Conservation (phyloP, 2,113 vertebrate genomes). For the Tenebrosternarchus preto region DNA sequence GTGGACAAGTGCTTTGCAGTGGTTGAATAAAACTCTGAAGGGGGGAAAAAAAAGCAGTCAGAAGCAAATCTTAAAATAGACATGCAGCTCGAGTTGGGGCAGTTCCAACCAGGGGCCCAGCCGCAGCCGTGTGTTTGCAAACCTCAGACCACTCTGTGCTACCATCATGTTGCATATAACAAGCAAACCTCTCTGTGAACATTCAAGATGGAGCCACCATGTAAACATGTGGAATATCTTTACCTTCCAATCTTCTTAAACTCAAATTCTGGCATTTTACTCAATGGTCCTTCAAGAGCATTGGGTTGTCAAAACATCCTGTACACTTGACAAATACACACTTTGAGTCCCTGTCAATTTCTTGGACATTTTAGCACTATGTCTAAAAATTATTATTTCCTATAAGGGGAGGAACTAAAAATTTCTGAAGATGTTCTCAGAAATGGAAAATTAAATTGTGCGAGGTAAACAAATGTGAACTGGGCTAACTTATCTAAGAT, state of each 20-base stretch:
- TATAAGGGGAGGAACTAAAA: not conserved
- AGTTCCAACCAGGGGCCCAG: constrained; percentile 27
- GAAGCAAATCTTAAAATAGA: constrained; percentile 34
- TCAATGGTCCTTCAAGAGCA: not conserved
- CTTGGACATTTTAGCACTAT: not conserved
- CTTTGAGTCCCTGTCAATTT: not conserved
- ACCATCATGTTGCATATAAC: constrained; percentile 8
- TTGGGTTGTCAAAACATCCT: constrained; percentile 36
- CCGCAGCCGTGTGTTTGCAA: constrained; percentile 37
- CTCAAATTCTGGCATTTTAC: constrained; percentile 12
- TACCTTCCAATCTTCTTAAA: not conserved
- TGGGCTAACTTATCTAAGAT: not conserved
- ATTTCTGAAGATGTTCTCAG: not conserved
- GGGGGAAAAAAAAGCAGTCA: constrained; percentile 53
- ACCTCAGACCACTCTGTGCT: constrained; percentile 22
- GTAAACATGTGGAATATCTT: constrained; percentile 18
- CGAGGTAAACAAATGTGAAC: constrained; percentile 11
- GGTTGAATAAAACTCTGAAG: constrained; percentile 45
- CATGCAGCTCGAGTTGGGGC: constrained; percentile 36
- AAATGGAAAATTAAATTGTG: not conserved
- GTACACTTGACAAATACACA: not conserved
- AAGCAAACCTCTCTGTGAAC: constrained; percentile 19
- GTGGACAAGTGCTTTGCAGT: constrained; percentile 36
- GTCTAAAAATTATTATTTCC: too few relatives aligned
- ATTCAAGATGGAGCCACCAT: constrained; percentile 38